Percentiles rank a stretch among this genome's conserved stretches.
phyloP scores from a whole-genome alignment of 2,797 vertebrate genomes.

The Pipistrellus kuhlii region DNA sequence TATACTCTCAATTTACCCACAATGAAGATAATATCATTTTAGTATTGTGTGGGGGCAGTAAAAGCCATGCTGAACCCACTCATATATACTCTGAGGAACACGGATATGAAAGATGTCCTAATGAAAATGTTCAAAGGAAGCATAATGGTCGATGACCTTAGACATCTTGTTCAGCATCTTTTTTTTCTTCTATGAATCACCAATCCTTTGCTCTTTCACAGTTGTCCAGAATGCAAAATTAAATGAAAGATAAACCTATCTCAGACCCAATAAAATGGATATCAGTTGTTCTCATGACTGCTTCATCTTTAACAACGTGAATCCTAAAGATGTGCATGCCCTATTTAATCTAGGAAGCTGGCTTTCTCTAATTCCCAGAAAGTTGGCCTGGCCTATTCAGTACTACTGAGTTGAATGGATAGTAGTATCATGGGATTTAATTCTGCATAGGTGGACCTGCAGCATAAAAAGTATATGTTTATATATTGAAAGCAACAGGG shows the following conservation, averaged over 20 bases:
- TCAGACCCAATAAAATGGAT: background rate
- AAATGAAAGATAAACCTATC: constrained; percentile 39
- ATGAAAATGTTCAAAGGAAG: background rate
- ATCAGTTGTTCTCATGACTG: background rate
- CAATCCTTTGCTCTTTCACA: background rate
- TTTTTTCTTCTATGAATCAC: constrained; percentile 6
- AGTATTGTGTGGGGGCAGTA: constrained; percentile 4
- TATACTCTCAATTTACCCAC: background rate
- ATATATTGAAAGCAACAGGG: background rate
- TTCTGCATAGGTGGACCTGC: background rate
- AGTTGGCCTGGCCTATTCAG: background rate
- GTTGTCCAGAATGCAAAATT: constrained; percentile 24
- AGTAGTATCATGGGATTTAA: background rate
- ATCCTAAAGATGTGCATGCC: background rate
- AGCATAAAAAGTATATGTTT: background rate
- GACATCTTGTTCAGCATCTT: background rate
- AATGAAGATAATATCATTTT: constrained; percentile 52
- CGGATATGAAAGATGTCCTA: constrained; percentile 41
- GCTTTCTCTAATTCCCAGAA: background rate
- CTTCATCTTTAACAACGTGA: constrained; percentile 39
- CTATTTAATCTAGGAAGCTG: background rate
- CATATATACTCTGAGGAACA: constrained; percentile 68
- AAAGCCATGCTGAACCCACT: background rate
- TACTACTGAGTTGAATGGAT: background rate
- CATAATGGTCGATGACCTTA: background rate